Percentiles rank a stretch among this genome's conserved stretches.
These are phyloP conservation scores for Dryococelus australis DNA, from an alignment of 2,888 invertebrate species.

Conservation along the genomic window DNA sequence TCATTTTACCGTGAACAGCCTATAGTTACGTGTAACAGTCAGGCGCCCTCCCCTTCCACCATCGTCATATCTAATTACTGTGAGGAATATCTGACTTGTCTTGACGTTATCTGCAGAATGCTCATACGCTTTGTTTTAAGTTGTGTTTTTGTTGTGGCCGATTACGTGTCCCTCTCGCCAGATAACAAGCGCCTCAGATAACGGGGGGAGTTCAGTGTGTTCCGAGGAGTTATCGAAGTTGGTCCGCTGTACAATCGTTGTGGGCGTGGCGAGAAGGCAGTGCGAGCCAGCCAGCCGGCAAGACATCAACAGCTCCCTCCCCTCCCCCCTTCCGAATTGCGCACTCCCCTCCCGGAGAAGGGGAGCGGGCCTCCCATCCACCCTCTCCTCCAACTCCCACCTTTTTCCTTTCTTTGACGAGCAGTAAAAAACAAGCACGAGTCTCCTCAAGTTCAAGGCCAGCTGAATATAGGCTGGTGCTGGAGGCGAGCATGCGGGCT, in stretches of 20 bases:
- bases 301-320: constrained; percentile 23
- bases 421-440: constrained; percentile 36
- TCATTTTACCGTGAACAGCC: too few relatives aligned
- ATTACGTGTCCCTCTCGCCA: background rate
- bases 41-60: too few relatives aligned
- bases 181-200: background rate
- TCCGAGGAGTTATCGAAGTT: constrained; percentile 2
- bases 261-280: constrained; percentile 13
- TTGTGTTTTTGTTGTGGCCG: background rate
- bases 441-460: constrained; percentile 42
- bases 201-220: background rate
- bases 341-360: too few relatives aligned
- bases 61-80: too few relatives aligned
- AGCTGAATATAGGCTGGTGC: constrained; percentile 41
- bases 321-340: background rate
- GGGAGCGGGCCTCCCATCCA: too few relatives aligned
- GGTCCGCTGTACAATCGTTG: background rate
- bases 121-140: background rate
- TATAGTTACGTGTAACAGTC: too few relatives aligned
- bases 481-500: constrained; percentile 33
- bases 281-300: background rate
- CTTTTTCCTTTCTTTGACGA: constrained; percentile 12
- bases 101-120: too few relatives aligned
- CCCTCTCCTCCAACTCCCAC: background rate
- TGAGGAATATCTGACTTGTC: too few relatives aligned